Conservation (phyloP, 2,113 vertebrate genomes). For the Todiramphus chloris region DNA sequence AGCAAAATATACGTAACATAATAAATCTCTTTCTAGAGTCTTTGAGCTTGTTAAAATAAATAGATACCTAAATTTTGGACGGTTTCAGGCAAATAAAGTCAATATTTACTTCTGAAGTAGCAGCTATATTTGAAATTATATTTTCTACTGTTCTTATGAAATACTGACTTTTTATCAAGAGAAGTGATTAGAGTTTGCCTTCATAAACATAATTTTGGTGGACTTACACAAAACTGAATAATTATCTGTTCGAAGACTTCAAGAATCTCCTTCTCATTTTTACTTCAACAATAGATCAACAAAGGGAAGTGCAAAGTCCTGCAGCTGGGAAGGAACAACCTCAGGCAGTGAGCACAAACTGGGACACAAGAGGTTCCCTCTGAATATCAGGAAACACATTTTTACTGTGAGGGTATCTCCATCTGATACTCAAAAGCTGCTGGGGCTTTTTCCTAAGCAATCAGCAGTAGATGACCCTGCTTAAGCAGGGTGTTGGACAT, state of each 20-base stretch:
- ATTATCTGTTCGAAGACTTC: neutral
- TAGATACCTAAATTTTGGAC: neutral
- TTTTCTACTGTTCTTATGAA: neutral
- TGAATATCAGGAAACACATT: neutral
- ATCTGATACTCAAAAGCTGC: neutral
- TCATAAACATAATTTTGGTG: neutral
- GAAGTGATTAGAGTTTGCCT: neutral
- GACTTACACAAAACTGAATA: neutral
- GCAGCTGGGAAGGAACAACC: neutral
- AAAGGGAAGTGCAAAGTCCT: neutral
- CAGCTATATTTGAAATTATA: neutral
- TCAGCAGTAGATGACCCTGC: neutral
- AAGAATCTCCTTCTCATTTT: neutral
- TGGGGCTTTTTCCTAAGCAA: neutral
- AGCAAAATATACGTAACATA: neutral
- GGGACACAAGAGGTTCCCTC: neutral
- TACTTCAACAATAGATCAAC: neutral
- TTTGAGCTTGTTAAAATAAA: slow-evolving; percentile 15
- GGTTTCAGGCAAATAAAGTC: neutral
- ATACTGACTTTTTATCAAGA: neutral
- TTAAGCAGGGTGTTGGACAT: neutral
- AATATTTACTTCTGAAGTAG: neutral
- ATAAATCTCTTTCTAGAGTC: neutral
- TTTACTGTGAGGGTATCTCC: neutral
- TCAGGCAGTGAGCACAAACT: neutral